These are phyloP conservation scores for Coenobita brevimanus DNA, from an alignment of 1,140 invertebrate species.

Conservation along the genomic window DNA sequence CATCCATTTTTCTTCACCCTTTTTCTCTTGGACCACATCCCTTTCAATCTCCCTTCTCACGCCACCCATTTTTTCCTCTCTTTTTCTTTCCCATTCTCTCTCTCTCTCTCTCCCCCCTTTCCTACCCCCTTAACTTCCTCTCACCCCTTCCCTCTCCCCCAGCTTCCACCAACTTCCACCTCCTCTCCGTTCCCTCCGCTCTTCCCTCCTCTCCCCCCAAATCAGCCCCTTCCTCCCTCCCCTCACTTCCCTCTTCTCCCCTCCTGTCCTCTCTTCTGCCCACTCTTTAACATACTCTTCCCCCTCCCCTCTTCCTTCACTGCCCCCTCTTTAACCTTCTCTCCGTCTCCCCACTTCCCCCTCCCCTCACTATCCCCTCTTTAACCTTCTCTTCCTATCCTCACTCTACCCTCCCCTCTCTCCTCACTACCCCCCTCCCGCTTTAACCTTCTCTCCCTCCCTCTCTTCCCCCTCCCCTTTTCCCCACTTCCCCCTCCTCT, in stretches of 20 bases:
- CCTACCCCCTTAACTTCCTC: not conserved
- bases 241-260: not conserved
- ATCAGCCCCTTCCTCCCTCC: not conserved
- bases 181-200: not conserved
- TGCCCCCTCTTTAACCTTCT: conserved; percentile 12
- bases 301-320: not conserved
- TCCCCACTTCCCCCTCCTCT: no score
- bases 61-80: no score
- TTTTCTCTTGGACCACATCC: no score
- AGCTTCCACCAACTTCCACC: no score
- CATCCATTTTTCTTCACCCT: no score
- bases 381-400: not conserved
- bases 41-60: no score
- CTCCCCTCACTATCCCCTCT: not conserved
- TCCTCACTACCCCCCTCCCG: not conserved
- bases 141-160: not conserved
- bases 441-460: not conserved
- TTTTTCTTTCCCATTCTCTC: not conserved
- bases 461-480: no score
- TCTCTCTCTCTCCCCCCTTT: not conserved
- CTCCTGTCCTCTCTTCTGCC: conserved; percentile 15
- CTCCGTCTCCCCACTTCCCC: not conserved
- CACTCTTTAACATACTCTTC: not conserved
- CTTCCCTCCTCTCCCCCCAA: not conserved
- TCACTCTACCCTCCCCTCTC: not conserved